Evolutionary conservation across 2,113 vertebrate species (phyloP).

Genomic region (Pluvialis apricaria): DNA sequence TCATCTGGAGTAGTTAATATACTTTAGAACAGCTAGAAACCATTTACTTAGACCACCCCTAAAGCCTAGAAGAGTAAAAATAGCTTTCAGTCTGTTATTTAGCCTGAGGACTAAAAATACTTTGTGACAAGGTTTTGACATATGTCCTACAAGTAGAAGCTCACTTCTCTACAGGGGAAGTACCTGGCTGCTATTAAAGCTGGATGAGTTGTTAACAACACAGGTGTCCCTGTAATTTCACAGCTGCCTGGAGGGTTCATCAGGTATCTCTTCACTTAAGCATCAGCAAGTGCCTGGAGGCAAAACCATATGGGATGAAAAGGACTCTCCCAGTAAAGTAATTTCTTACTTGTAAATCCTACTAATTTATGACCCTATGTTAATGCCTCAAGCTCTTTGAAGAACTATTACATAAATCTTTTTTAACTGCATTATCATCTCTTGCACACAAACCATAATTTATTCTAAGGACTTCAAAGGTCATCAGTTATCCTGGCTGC

Average conservation of each 20-base stretch:
- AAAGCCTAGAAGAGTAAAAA: slow-evolving; percentile 17
- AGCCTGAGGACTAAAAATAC: slow-evolving; percentile 30
- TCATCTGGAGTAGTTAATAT: slow-evolving; percentile 8
- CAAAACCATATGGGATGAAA: slow-evolving; percentile 38
- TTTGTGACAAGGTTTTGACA: slow-evolving; percentile 24
- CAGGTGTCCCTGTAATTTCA: slow-evolving; percentile 18
- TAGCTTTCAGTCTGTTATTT: background rate
- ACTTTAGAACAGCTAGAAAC: slow-evolving; percentile 32
- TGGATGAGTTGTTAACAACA: slow-evolving; percentile 11
- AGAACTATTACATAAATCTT: slow-evolving; percentile 72
- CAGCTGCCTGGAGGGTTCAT: slow-evolving; percentile 7
- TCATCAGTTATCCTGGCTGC: slow-evolving; percentile 55
- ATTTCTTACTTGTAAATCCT: slow-evolving; percentile 54
- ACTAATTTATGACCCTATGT: slow-evolving; percentile 60
- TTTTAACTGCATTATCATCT: slow-evolving; percentile 70
- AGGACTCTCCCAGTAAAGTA: slow-evolving; percentile 29
- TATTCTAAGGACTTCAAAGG: slow-evolving; percentile 66
- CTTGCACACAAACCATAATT: slow-evolving; percentile 63
- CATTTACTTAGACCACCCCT: slow-evolving; percentile 36
- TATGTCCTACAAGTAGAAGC: background rate
- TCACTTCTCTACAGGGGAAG: background rate
- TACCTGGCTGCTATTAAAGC: slow-evolving; percentile 20
- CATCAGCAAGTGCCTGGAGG: background rate
- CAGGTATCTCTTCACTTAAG: slow-evolving; percentile 30
- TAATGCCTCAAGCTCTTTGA: slow-evolving; percentile 61